Percentiles rank a stretch among this genome's conserved stretches.
Evolutionary conservation across 2,797 vertebrate genomes (phyloP).

Genomic region (Sebastes taczanowskii): DNA sequence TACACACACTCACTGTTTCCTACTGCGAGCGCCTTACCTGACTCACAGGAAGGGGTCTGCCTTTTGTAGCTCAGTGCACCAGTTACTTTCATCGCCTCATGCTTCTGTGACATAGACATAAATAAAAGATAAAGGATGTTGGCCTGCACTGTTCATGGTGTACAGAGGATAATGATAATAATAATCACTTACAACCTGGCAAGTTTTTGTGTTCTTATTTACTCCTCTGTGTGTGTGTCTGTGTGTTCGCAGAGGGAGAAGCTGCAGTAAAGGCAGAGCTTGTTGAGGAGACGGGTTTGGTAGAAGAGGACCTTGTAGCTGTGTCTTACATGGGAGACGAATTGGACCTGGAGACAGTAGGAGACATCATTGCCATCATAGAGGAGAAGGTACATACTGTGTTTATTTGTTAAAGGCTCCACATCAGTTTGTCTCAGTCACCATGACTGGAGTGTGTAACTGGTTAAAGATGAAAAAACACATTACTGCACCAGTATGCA

Average conservation of each 20-base stretch:
- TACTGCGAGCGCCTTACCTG: background rate
- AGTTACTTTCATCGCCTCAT: background rate
- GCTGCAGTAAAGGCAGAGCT: slow-evolving; percentile 72
- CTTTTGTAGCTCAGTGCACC: background rate
- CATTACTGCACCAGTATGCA: background rate
- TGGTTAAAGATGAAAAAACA: background rate
- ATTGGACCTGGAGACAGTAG: slow-evolving; percentile 94
- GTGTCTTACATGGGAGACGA: slow-evolving; percentile 90
- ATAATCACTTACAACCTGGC: background rate
- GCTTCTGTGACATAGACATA: background rate
- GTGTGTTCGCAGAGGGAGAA: slow-evolving; percentile 53
- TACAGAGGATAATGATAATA: background rate
- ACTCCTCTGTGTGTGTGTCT: slow-evolving; percentile 6
- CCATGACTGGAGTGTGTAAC: background rate
- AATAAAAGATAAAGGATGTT: background rate
- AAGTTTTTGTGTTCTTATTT: background rate
- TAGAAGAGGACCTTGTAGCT: slow-evolving; percentile 81
- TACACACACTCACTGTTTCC: background rate
- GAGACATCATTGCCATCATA: slow-evolving; percentile 97
- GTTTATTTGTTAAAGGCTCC: background rate
- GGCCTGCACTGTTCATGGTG: background rate
- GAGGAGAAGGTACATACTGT: slow-evolving; percentile 89
- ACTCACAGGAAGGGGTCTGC: background rate
- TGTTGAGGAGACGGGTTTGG: slow-evolving; percentile 73
- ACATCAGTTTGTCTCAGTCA: background rate